Percentiles rank a stretch among this genome's conserved stretches.
Conservation (phyloP, 1,140 invertebrate genomes). For the Brachionus manjavacas region DNA sequence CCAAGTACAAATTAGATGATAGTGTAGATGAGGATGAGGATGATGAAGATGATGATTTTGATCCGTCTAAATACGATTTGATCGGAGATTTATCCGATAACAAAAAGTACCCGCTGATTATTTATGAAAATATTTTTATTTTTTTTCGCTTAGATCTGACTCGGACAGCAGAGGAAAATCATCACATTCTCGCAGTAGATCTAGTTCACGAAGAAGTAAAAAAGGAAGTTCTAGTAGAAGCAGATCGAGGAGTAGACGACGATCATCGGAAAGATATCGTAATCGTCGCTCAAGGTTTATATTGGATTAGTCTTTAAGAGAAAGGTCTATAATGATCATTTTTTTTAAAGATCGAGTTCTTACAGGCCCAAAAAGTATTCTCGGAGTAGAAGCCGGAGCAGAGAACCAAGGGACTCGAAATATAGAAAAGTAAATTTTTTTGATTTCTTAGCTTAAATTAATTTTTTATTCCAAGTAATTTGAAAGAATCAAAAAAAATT, state of each 20-base stretch:
- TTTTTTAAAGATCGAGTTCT: background rate
- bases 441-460: background rate
- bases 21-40: background rate
- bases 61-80: conserved; percentile 42
- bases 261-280: background rate
- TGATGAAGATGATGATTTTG: conserved; percentile 32
- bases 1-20: background rate
- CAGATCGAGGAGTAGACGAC: background rate
- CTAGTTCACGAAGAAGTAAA: background rate
- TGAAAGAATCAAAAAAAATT: background rate
- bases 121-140: background rate
- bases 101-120: background rate
- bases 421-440: background rate
- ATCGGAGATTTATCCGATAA: background rate
- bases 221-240: conserved; percentile 12
- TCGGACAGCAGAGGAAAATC: background rate
- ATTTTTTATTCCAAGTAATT: background rate
- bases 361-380: background rate
- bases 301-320: background rate
- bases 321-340: background rate
- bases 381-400: background rate
- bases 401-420: background rate
- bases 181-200: background rate
- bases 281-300: conserved; percentile 12
- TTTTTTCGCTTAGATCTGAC: background rate